Conservation (phyloP, 1,140 invertebrate genomes). For the Zeugodacus cucurbitae region DNA sequence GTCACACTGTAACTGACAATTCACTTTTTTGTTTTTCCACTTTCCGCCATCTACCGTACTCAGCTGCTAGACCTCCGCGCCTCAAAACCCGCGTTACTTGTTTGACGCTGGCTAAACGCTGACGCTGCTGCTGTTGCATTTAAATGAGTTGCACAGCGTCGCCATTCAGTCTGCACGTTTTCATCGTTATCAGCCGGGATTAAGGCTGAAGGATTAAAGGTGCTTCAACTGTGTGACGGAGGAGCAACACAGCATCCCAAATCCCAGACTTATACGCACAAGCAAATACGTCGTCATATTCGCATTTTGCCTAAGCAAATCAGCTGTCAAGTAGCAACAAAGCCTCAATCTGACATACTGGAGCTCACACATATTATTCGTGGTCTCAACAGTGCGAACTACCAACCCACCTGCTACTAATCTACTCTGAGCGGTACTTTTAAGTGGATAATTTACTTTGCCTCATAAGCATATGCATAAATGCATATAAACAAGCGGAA, state of each 20-base stretch:
- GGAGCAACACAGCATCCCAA: background rate
- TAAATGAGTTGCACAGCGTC: background rate
- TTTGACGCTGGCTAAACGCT: background rate
- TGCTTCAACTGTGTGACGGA: background rate
- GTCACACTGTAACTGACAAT: background rate
- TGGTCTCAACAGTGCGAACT: too few relatives aligned
- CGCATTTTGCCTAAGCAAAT: background rate
- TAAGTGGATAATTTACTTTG: constrained; percentile 38
- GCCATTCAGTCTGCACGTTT: constrained; percentile 38
- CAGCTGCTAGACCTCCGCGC: too few relatives aligned
- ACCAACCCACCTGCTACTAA: background rate
- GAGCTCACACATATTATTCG: background rate
- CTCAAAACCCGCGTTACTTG: too few relatives aligned
- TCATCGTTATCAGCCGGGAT: constrained; percentile 26
- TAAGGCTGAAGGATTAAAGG: constrained; percentile 35
- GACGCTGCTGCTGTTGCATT: constrained; percentile 1
- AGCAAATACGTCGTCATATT: background rate
- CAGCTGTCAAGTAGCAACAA: constrained; percentile 15
- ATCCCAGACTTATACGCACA: background rate
- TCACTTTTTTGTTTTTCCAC: background rate
- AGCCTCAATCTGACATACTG: background rate
- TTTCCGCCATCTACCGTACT: too few relatives aligned
- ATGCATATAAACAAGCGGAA: constrained; percentile 21
- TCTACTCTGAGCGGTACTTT: background rate
- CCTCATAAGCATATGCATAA: background rate